Evolutionary conservation across 2,797 vertebrate genomes (phyloP).

Genomic region (Labeo calbasu): DNA sequence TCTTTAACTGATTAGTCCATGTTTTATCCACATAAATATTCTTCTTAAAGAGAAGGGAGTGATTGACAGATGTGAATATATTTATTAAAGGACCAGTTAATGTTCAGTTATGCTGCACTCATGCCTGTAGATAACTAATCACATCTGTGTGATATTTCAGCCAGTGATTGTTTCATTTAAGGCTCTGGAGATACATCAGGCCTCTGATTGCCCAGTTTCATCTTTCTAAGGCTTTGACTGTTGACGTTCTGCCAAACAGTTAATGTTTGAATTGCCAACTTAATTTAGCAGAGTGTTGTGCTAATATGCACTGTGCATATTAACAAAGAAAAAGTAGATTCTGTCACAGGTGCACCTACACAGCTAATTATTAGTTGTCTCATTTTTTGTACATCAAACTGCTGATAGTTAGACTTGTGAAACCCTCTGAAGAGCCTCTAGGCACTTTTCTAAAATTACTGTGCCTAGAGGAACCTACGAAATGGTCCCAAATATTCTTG

Average conservation of each 20-base stretch:
- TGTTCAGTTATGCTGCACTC: neutral
- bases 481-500: neutral
- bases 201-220: neutral
- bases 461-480: too few relatives aligned
- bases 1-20: neutral
- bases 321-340: neutral
- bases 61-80: neutral
- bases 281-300: neutral
- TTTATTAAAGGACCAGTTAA: neutral
- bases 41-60: neutral
- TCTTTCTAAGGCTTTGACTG: neutral
- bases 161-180: slow-evolving; percentile 7
- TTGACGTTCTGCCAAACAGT: neutral
- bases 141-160: neutral
- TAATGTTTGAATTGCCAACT: neutral
- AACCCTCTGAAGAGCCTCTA: neutral
- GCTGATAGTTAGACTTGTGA: neutral
- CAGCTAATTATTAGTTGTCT: neutral
- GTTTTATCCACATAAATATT: neutral
- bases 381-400: neutral
- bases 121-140: neutral
- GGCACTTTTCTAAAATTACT: neutral
- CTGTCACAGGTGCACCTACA: neutral
- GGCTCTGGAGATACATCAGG: neutral
- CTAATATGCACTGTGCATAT: neutral